Conservation (phyloP, 1,140 invertebrate species). For the Tetragnatha versicolor region DNA sequence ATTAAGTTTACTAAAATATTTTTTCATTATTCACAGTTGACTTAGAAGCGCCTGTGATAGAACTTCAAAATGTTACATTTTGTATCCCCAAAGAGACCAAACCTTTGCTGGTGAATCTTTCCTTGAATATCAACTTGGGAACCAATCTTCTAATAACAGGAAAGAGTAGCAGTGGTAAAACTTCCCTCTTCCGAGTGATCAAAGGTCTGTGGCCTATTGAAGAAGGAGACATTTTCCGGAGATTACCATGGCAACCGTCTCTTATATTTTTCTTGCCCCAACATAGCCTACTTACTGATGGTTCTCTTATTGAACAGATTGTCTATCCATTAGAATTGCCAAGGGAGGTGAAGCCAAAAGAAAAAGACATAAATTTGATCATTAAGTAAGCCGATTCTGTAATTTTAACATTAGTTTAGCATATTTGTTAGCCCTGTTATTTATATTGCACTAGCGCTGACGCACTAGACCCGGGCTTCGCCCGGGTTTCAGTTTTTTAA, state of each 20-base stretch:
- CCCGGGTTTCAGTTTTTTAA: too few relatives aligned
- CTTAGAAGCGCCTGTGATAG: slow-evolving; percentile 10
- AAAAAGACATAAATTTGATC: slow-evolving; percentile 17
- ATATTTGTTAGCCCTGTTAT: too few relatives aligned
- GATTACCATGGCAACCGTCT: slow-evolving; percentile 58
- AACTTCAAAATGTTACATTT: slow-evolving; percentile 56
- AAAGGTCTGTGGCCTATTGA: slow-evolving; percentile 69
- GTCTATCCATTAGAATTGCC: slow-evolving; percentile 62
- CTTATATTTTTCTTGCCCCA: slow-evolving; percentile 70
- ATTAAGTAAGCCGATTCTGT: not conserved
- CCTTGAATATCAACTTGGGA: slow-evolving; percentile 63
- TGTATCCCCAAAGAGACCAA: slow-evolving; percentile 53
- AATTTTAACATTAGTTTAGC: too few relatives aligned
- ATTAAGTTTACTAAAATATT: not conserved
- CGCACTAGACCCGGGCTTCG: too few relatives aligned
- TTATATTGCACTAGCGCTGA: too few relatives aligned
- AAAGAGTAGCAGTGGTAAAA: slow-evolving; percentile 71
- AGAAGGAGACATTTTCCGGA: slow-evolving; percentile 62
- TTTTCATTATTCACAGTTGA: not conserved
- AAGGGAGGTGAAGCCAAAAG: not conserved
- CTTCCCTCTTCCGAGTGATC: slow-evolving; percentile 69
- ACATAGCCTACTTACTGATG: slow-evolving; percentile 71
- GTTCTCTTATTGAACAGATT: slow-evolving; percentile 69
- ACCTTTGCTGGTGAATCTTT: slow-evolving; percentile 13
- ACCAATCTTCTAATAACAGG: slow-evolving; percentile 69